Conservation (phyloP, 2,888 invertebrate species). For the Amitus sp. region DNA sequence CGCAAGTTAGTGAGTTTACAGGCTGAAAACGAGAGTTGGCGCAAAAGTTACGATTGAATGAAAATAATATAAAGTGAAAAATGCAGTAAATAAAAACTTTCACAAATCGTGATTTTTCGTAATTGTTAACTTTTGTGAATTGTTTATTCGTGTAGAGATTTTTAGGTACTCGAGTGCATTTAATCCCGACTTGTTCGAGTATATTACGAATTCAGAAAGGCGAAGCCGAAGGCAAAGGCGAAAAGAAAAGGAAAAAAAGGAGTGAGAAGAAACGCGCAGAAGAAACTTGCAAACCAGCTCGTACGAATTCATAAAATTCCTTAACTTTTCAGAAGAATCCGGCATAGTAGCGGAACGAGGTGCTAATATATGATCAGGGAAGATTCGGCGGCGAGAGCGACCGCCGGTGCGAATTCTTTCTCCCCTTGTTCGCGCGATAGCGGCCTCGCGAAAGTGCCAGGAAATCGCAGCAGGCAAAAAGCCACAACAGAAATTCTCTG, state of each 20-base stretch:
- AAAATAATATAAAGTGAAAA: too few species aligned
- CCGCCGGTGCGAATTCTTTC: constrained; percentile 28
- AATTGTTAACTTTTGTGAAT: too few species aligned
- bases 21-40: background rate
- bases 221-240: constrained; percentile 14
- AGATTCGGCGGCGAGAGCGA: constrained; percentile 13
- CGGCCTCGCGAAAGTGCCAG: constrained; percentile 33
- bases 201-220: too few species aligned
- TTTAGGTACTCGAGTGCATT: too few species aligned
- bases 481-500: constrained; percentile 28
- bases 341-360: constrained; percentile 31
- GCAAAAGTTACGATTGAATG: background rate
- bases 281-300: background rate
- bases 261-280: background rate
- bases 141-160: too few species aligned
- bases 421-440: constrained; percentile 29
- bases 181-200: too few species aligned
- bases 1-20: background rate
- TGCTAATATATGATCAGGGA: constrained; percentile 29
- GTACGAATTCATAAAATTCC: constrained; percentile 8
- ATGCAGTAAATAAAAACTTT: too few species aligned
- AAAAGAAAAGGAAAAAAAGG: constrained; percentile 22
- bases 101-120: too few species aligned
- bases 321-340: constrained; percentile 16
- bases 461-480: constrained; percentile 35